These are phyloP conservation scores for Drosophila kurseongensis DNA, from an alignment of 1,140 invertebrate species.

Conservation along the genomic window DNA sequence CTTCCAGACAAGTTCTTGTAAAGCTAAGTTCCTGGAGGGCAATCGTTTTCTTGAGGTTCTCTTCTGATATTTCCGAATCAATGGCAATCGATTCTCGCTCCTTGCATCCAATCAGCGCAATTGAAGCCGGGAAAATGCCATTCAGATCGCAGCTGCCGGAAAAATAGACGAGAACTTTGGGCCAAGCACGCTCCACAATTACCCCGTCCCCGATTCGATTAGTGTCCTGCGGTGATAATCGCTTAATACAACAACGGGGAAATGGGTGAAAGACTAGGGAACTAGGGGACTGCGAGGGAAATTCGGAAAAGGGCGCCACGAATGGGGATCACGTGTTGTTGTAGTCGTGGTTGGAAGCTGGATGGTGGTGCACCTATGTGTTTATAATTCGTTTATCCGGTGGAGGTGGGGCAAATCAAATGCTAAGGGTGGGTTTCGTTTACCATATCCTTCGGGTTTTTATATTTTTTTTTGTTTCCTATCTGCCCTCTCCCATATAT, in stretches of 20 bases:
- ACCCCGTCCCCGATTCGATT: conserved; percentile 33
- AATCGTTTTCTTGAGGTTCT: background rate
- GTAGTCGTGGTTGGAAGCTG: conserved; percentile 15
- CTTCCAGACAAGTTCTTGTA: too few species aligned
- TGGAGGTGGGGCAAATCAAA: conserved; percentile 25
- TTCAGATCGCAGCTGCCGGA: conserved; percentile 30
- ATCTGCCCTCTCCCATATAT: background rate
- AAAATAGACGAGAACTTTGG: conserved; percentile 18
- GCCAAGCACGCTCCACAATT: conserved; percentile 63
- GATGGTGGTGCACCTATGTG: conserved; percentile 37
- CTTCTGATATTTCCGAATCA: conserved; percentile 14
- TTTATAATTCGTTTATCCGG: conserved; percentile 65
- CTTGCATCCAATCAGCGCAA: conserved; percentile 10
- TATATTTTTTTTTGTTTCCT: conserved; percentile 12
- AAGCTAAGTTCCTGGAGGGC: background rate
- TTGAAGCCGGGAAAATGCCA: conserved; percentile 31
- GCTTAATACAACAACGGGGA: conserved; percentile 56
- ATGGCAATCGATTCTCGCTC: conserved; percentile 18
- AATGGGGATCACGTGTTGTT: conserved; percentile 28
- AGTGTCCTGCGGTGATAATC: conserved; percentile 68
- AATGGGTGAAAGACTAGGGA: background rate
- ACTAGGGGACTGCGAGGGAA: background rate
- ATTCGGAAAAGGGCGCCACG: background rate
- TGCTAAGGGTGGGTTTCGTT: conserved; percentile 58
- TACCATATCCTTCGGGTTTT: conserved; percentile 39